Conservation (phyloP, 2,888 invertebrate species). For the Drosophila macrospina region DNA sequence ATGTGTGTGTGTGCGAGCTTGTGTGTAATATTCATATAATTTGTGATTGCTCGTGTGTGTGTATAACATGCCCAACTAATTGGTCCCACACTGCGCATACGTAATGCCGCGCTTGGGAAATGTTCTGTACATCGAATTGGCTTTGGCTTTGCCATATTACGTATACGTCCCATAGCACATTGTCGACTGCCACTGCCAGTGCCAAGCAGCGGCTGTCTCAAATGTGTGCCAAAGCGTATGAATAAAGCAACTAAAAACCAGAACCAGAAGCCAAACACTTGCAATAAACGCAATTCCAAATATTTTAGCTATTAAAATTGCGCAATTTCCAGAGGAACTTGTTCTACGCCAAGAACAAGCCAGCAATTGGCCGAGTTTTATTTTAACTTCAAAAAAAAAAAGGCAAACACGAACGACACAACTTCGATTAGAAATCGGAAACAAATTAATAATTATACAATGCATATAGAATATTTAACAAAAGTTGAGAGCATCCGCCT, state of each 20-base stretch:
- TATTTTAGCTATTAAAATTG: slow-evolving; percentile 11
- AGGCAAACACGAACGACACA: neutral
- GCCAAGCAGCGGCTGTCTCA: slow-evolving; percentile 24
- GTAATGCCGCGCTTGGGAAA: slow-evolving; percentile 77
- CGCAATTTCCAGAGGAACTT: slow-evolving; percentile 40
- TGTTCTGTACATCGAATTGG: slow-evolving; percentile 47
- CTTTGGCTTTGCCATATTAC: slow-evolving; percentile 54
- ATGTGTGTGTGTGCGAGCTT: neutral
- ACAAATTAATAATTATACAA: slow-evolving; percentile 1
- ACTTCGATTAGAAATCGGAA: slow-evolving; percentile 14
- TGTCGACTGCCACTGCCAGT: slow-evolving; percentile 1
- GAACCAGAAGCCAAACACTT: slow-evolving; percentile 12
- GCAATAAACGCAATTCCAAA: slow-evolving; percentile 24
- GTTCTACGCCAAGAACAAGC: slow-evolving; percentile 31
- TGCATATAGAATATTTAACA: neutral
- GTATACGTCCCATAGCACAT: slow-evolving; percentile 56
- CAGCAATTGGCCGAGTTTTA: slow-evolving; percentile 33
- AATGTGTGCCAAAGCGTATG: slow-evolving; percentile 65
- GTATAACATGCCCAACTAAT: slow-evolving; percentile 54
- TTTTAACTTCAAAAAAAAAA: too few species aligned
- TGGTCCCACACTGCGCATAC: slow-evolving; percentile 77
- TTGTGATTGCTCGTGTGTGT: slow-evolving; percentile 8
- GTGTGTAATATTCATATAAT: slow-evolving; percentile 14
- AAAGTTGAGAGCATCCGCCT: slow-evolving; percentile 11
- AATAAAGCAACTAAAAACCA: slow-evolving; percentile 37